Percentiles rank a stretch among this genome's conserved stretches.
These are phyloP conservation scores for Osmerus mordax DNA, from an alignment of 2,113 vertebrate species.

Conservation along the genomic window DNA sequence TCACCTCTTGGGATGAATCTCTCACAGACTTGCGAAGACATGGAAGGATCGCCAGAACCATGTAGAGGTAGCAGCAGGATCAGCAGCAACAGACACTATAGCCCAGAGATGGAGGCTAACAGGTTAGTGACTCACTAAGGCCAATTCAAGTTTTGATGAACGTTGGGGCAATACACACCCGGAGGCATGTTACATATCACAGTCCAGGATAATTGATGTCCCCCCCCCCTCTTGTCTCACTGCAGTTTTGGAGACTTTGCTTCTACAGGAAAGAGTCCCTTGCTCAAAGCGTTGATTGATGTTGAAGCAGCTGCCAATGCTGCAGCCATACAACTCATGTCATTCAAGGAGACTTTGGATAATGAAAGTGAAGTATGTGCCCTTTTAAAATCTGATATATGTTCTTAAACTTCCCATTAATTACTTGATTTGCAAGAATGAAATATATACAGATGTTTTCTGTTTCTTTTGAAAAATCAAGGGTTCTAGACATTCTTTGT, in stretches of 20 bases:
- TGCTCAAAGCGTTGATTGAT: slow-evolving; percentile 68
- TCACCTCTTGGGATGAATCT: slow-evolving; percentile 39
- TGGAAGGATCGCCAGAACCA: slow-evolving; percentile 18
- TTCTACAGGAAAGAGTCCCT: slow-evolving; percentile 26
- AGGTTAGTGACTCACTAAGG: slow-evolving; percentile 41
- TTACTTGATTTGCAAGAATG: not conserved
- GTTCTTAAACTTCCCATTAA: not conserved
- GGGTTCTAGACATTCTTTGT: slow-evolving; percentile 55
- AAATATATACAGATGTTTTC: not conserved
- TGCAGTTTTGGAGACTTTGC: slow-evolving; percentile 40
- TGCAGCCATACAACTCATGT: slow-evolving; percentile 71
- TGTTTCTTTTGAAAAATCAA: slow-evolving; percentile 47
- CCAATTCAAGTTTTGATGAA: not conserved
- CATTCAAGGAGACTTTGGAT: slow-evolving; percentile 71
- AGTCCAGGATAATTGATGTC: not conserved
- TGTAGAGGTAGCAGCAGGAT: slow-evolving; percentile 20
- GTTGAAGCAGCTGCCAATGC: slow-evolving; percentile 69
- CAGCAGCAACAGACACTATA: slow-evolving; percentile 19
- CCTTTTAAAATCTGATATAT: not conserved
- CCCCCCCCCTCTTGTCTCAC: slow-evolving; percentile 15
- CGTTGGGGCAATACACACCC: not conserved
- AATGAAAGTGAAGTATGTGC: slow-evolving; percentile 66
- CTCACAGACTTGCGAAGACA: slow-evolving; percentile 27
- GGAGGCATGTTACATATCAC: not conserved
- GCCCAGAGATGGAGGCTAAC: slow-evolving; percentile 29